A percentile compares a stretch with the other conserved stretches of the same genome.
Conservation (phyloP, 1,140 invertebrate genomes). For the Drosophila aff. region DNA sequence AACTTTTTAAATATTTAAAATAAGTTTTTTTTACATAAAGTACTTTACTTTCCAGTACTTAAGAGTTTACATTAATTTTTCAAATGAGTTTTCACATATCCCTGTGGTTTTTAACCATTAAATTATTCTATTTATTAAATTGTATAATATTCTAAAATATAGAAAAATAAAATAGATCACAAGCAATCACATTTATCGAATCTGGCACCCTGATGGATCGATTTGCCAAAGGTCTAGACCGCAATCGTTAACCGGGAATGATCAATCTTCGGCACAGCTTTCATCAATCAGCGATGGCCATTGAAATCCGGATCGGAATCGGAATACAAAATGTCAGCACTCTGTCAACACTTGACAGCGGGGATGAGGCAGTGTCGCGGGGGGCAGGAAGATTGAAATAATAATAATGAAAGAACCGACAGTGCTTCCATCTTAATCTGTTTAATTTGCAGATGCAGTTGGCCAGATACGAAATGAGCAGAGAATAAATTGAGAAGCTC, state of each 20-base stretch:
- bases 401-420: slow-evolving; percentile 24
- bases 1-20: too few relatives aligned
- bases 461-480: slow-evolving; percentile 30
- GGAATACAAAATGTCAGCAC: slow-evolving; percentile 67
- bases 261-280: slow-evolving; percentile 62
- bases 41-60: too few relatives aligned
- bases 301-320: slow-evolving; percentile 69
- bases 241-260: slow-evolving; percentile 20
- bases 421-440: slow-evolving; percentile 30
- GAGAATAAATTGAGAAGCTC: slow-evolving; percentile 35
- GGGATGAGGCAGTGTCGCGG: neutral
- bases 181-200: slow-evolving; percentile 9
- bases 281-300: slow-evolving; percentile 63
- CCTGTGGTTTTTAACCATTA: too few relatives aligned
- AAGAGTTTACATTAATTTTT: too few relatives aligned
- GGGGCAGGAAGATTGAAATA: slow-evolving; percentile 9
- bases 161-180: neutral
- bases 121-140: neutral
- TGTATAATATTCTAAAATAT: neutral
- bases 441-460: slow-evolving; percentile 51
- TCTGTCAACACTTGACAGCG: slow-evolving; percentile 54
- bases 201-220: slow-evolving; percentile 32
- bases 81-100: too few relatives aligned
- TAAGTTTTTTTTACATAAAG: too few relatives aligned
- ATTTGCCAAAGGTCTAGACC: slow-evolving; percentile 32